A percentile compares a stretch with the other conserved stretches of the same genome.
Evolutionary conservation across 2,113 vertebrate genomes (phyloP).

Genomic region (Callocephalon fimbriatum): DNA sequence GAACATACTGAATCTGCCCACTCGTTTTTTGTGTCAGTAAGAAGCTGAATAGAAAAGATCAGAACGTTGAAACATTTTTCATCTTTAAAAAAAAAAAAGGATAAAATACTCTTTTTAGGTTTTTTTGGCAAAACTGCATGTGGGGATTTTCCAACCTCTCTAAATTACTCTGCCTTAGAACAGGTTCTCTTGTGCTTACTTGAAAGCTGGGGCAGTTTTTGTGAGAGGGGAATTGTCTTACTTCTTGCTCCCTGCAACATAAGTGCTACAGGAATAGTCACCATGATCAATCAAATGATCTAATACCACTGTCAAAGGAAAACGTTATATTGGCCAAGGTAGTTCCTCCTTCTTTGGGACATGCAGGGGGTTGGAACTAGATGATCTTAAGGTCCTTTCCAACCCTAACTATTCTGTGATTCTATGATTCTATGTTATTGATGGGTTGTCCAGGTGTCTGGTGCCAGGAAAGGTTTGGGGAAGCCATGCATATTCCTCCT

Average conservation of each 20-base stretch:
- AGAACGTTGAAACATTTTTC: background rate
- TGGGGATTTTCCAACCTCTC: background rate
- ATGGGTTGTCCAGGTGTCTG: background rate
- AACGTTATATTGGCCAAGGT: background rate
- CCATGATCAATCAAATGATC: background rate
- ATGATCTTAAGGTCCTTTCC: too few species aligned
- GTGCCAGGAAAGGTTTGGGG: background rate
- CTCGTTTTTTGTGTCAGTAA: background rate
- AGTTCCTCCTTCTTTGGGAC: background rate
- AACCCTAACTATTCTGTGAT: too few species aligned
- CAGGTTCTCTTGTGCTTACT: background rate
- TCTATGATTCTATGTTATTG: background rate
- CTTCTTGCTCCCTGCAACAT: background rate
- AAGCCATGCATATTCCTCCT: background rate
- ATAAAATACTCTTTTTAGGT: background rate
- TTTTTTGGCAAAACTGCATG: background rate
- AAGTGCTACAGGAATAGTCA: background rate
- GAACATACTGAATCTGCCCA: background rate
- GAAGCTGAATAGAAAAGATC: background rate
- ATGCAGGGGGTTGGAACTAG: too few species aligned
- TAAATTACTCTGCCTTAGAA: background rate
- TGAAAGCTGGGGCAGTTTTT: background rate
- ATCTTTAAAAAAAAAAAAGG: background rate
- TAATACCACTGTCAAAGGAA: slow-evolving; percentile 6
- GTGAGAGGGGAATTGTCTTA: background rate